A percentile compares a stretch with the other conserved stretches of the same genome.
phyloP scores from a whole-genome alignment of 2,888 invertebrate genomes.

The Uloborus plumipes region DNA sequence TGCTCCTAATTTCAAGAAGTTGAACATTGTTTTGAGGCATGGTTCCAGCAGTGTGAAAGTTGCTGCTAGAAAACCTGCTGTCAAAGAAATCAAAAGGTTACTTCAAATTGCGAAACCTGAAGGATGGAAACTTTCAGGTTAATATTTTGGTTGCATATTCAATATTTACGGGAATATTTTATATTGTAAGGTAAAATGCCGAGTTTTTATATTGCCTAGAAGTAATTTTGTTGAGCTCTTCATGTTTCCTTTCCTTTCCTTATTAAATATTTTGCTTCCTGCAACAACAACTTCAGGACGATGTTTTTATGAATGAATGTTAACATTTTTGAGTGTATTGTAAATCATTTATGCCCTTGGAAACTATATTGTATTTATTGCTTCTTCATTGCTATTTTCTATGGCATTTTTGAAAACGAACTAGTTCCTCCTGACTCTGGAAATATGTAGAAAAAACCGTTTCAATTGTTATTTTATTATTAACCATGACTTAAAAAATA shows the following conservation, averaged over 20 bases:
- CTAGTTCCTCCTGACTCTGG: no score
- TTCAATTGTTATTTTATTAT: no score
- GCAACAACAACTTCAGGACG: no score
- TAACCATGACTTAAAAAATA: no score
- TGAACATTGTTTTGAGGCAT: background rate
- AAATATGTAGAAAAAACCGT: no score
- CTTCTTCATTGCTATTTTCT: no score
- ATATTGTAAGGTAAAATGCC: background rate
- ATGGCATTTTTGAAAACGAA: no score
- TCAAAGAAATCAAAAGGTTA: conserved; percentile 65
- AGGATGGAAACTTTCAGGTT: conserved; percentile 70
- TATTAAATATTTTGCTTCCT: background rate
- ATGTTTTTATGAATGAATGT: no score
- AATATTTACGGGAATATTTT: background rate
- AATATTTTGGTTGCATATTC: conserved; percentile 17
- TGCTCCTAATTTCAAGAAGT: background rate
- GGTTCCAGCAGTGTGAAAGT: background rate
- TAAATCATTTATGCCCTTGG: no score
- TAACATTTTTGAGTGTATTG: no score
- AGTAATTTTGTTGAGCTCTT: background rate
- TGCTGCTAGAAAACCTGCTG: conserved; percentile 7
- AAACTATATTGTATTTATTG: no score
- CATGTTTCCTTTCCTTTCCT: background rate
- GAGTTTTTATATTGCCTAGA: background rate
- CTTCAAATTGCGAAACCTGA: conserved; percentile 70